These are phyloP conservation scores for Rhagoletis zephyria DNA, from an alignment of 1,140 invertebrate genomes.

Conservation along the genomic window DNA sequence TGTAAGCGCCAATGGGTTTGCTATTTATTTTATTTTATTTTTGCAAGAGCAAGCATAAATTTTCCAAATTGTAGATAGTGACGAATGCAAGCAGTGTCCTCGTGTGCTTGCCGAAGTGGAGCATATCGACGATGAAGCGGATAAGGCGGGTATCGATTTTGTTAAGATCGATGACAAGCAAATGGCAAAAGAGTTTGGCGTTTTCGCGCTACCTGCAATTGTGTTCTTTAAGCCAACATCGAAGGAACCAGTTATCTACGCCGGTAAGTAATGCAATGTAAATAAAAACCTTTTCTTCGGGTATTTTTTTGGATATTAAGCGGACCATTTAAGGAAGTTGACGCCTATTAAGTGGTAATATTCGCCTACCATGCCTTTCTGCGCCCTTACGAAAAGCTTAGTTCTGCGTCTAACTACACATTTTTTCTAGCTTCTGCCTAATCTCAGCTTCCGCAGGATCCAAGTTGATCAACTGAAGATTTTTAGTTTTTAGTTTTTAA, in stretches of 20 bases:
- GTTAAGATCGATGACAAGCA: slow-evolving; percentile 92
- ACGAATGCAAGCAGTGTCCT: slow-evolving; percentile 93
- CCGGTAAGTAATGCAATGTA: slow-evolving; percentile 77
- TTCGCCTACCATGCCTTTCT: too few species aligned
- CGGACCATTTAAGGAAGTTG: too few species aligned
- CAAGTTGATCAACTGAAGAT: too few species aligned
- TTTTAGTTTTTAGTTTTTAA: too few species aligned
- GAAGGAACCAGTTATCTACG: slow-evolving; percentile 93
- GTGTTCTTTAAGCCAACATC: slow-evolving; percentile 90
- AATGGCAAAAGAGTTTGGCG: slow-evolving; percentile 88
- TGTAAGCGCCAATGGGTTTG: slow-evolving; percentile 79
- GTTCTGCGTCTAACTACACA: too few species aligned
- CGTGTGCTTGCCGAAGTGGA: slow-evolving; percentile 90
- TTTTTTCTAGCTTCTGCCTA: too few species aligned
- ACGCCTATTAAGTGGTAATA: too few species aligned
- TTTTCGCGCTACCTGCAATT: slow-evolving; percentile 90
- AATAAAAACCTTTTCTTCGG: neutral
- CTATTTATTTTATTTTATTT: neutral
- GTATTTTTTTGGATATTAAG: too few species aligned
- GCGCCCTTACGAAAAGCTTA: too few species aligned
- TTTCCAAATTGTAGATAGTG: slow-evolving; percentile 81
- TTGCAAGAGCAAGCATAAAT: too few species aligned
- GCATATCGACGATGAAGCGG: slow-evolving; percentile 93
- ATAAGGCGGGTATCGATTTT: slow-evolving; percentile 93
- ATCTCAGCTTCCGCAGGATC: too few species aligned